Percentiles rank a stretch among this genome's conserved stretches.
phyloP scores from a whole-genome alignment of 2,113 vertebrate species.

The Pampusana beccarii region DNA sequence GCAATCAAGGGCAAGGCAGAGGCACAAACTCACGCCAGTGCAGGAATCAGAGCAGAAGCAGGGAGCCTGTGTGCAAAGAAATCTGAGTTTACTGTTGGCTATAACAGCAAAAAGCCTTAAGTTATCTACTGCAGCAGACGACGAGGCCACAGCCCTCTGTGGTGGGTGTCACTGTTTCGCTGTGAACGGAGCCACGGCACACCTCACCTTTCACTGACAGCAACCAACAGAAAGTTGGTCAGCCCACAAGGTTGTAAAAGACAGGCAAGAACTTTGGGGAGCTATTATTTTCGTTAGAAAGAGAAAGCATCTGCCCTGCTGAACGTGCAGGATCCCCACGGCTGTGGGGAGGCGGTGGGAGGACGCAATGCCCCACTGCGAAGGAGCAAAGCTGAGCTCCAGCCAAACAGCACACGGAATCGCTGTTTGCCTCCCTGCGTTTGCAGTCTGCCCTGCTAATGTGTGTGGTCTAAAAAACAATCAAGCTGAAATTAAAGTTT shows the following conservation, averaged over 20 bases:
- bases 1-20: not conserved
- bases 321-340: not conserved
- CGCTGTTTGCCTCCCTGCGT: not conserved
- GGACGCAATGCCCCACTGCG: not conserved
- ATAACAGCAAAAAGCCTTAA: not conserved
- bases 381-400: not conserved
- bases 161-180: too few species aligned
- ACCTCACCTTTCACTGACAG: not conserved
- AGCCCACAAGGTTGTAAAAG: not conserved
- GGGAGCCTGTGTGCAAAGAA: not conserved
- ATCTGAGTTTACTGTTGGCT: not conserved
- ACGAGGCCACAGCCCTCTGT: not conserved
- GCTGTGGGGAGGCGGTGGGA: not conserved
- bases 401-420: not conserved
- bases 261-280: not conserved
- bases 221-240: not conserved
- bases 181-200: not conserved
- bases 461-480: not conserved
- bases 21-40: not conserved
- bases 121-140: not conserved
- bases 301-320: not conserved
- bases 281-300: not conserved
- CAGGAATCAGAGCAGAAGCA: not conserved
- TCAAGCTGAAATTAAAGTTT: not conserved
- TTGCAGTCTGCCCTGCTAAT: not conserved